Evolutionary conservation across 2,113 vertebrate genomes (phyloP), one percentile per base, ranked within the genome.

Genomic region (Rattus rattus): DNA sequence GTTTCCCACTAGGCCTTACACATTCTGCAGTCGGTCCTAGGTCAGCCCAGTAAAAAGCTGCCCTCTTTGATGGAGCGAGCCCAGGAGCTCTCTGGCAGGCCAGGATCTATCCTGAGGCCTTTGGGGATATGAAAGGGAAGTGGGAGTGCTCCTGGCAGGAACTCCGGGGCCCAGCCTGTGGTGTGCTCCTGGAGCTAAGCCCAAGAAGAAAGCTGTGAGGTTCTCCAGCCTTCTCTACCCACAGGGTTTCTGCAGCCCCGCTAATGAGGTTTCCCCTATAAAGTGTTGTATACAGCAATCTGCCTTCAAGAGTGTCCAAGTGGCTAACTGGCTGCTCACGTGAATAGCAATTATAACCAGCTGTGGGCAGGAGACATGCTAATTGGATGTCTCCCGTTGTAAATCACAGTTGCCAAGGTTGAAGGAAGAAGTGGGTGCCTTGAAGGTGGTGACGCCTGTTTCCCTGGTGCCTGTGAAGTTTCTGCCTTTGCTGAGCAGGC

Each of bases 251-350:
- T 11, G 87, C 0, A 56, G 65, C 87, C 70, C 43, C 8, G 49
- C 67, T 80, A 98, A 97, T 85, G 92, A 97, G 56, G 5, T 33
- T 73, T 97, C 56, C 26, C 59, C 76, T 89, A 3, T 95, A 43
- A 94, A 97, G 39, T 85, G 73, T 33, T 67, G 10, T 73, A 56
- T 83, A 91, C 93, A 97, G 94, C 90, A 87, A 80, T 94, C 52
- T 75, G 8, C 79, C 96, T 90, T 95, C 69, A 54, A 96, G 96
- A 97, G 88, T 84, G 92, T 85, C 7, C 3, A 24, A 70, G 59
- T 2, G 16, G 39, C 16, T 92, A 92, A 95, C 77, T 96, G 90
- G 80, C 96, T 12, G 28, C 94, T 86, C 87, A 49, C 16, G 33
- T 8, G 54, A 63, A 88, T 43, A 43, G 61, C 70, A 8, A 93